Evolutionary conservation across 2,113 vertebrate species (phyloP).

Genomic region (Hystrix brachyura): DNA sequence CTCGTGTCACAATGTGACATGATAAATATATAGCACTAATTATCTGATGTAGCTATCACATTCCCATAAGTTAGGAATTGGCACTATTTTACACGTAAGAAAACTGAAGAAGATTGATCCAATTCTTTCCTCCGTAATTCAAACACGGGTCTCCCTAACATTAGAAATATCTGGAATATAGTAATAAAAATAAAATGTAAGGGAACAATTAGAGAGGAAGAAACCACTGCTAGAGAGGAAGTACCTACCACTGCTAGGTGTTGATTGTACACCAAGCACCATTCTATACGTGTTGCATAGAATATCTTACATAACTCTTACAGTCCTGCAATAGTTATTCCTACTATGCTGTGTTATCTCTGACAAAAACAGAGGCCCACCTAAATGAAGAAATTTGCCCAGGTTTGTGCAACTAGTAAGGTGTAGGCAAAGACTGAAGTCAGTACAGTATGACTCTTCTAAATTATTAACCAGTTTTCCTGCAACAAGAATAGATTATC

Average conservation of each 20-base stretch:
- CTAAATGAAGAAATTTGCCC: neutral
- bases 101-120: constrained; percentile 17
- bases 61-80: neutral
- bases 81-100: neutral
- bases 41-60: neutral
- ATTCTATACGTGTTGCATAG: neutral
- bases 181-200: neutral
- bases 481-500: constrained; percentile 3
- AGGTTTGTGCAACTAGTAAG: neutral
- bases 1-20: neutral
- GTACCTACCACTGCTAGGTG: neutral
- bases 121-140: neutral
- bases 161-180: neutral
- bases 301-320: neutral
- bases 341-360: neutral
- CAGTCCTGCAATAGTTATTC: neutral
- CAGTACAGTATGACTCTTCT: neutral
- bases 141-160: neutral
- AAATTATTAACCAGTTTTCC: neutral
- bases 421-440: neutral
- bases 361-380: neutral
- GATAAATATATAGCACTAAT: neutral
- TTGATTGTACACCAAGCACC: neutral
- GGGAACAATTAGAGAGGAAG: neutral
- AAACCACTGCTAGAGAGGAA: neutral